A percentile compares a stretch with the other conserved stretches of the same genome.
These are phyloP conservation scores for Nixonia krombeini DNA, from an alignment of 1,140 invertebrate genomes.

Conservation along the genomic window DNA sequence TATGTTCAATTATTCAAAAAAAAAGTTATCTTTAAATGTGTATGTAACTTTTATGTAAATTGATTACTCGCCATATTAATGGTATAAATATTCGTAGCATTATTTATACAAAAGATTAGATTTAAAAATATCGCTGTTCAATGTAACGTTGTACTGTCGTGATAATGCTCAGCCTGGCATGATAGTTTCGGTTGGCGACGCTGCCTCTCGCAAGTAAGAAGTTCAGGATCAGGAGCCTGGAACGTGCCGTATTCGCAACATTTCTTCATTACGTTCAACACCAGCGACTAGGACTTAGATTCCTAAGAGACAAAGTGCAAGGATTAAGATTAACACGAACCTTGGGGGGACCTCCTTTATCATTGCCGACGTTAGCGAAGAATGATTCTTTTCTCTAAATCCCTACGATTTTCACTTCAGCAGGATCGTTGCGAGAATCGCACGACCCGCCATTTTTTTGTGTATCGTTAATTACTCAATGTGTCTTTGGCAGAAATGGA, in stretches of 20 bases:
- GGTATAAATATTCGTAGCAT: too few relatives aligned
- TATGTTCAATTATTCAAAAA: too few relatives aligned
- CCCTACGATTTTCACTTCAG: constrained; percentile 31
- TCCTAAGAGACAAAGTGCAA: constrained; percentile 51
- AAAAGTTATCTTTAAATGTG: too few relatives aligned
- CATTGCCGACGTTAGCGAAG: constrained; percentile 64
- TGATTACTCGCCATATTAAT: too few relatives aligned
- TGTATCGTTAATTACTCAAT: too few relatives aligned
- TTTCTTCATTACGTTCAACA: constrained; percentile 53
- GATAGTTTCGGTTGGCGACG: constrained; percentile 12
- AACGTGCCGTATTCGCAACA: constrained; percentile 41
- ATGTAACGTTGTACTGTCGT: too few relatives aligned
- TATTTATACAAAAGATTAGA: too few relatives aligned
- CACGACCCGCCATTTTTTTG: constrained; percentile 12
- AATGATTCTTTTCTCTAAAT: constrained; percentile 54
- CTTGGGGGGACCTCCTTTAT: constrained; percentile 51
- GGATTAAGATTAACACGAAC: constrained; percentile 66
- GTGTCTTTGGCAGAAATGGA: too few relatives aligned
- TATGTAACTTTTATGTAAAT: too few relatives aligned
- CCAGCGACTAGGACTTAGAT: constrained; percentile 30
- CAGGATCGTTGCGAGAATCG: constrained; percentile 35
- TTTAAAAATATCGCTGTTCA: too few relatives aligned
- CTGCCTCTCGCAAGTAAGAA: constrained; percentile 17
- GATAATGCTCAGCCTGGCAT: too few relatives aligned
- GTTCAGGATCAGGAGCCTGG: constrained; percentile 8